These are phyloP conservation scores for Sinosuthora webbiana DNA, from an alignment of 2,113 vertebrate genomes.

Conservation along the genomic window DNA sequence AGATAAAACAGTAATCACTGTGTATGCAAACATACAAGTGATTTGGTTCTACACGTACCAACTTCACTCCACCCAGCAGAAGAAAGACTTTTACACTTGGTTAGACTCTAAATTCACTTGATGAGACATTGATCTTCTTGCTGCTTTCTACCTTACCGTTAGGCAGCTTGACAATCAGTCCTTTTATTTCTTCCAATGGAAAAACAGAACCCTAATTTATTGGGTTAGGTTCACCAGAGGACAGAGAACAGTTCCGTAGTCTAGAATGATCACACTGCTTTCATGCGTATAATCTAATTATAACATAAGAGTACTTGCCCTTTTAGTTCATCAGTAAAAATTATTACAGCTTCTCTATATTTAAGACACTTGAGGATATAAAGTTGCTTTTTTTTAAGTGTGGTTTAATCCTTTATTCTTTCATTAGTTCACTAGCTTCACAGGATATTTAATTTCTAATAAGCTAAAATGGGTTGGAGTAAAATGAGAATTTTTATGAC, in stretches of 20 bases:
- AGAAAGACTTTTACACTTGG: neutral
- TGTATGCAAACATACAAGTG: neutral
- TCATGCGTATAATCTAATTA: slow-evolving; percentile 41
- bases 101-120: neutral
- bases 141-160: neutral
- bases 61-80: neutral
- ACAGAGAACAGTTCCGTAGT: slow-evolving; percentile 45
- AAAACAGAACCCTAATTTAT: slow-evolving; percentile 65
- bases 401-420: neutral
- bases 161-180: slow-evolving; percentile 22
- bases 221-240: slow-evolving; percentile 66
- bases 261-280: slow-evolving; percentile 31
- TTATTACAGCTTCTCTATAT: neutral
- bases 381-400: neutral
- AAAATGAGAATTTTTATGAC: neutral
- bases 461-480: neutral
- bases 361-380: neutral
- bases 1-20: neutral
- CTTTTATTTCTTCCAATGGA: slow-evolving; percentile 64
- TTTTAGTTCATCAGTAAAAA: slow-evolving; percentile 10
- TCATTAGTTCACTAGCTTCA: neutral
- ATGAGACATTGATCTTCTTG: slow-evolving; percentile 1
- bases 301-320: neutral
- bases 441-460: neutral
- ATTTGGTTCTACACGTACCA: neutral